phyloP scores from a whole-genome alignment of 2,797 vertebrate genomes.

The Pseudochromis fuscus region DNA sequence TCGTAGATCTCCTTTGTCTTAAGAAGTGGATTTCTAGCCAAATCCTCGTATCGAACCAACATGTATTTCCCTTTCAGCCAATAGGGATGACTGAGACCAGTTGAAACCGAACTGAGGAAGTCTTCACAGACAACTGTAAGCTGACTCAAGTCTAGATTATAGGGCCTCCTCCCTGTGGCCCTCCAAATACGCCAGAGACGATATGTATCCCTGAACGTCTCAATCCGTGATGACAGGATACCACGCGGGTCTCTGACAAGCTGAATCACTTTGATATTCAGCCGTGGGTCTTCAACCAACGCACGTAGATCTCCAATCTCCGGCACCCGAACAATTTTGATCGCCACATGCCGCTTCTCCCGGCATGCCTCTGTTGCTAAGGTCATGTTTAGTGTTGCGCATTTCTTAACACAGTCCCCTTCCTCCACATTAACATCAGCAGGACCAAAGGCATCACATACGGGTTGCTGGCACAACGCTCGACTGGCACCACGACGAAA shows the following conservation, averaged over 20 bases:
- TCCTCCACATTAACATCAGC: slow-evolving; percentile 89
- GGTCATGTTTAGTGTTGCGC: slow-evolving; percentile 90
- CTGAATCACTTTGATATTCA: slow-evolving; percentile 96
- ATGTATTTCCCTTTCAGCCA: slow-evolving; percentile 98
- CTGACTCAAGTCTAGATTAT: slow-evolving; percentile 92
- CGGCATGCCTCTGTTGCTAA: slow-evolving; percentile 90
- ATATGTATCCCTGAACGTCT: slow-evolving; percentile 95
- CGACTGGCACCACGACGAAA: slow-evolving; percentile 94
- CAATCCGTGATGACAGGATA: slow-evolving; percentile 93
- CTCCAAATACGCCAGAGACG: slow-evolving; percentile 96
- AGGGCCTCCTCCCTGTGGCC: slow-evolving; percentile 91
- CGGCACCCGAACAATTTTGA: slow-evolving; percentile 94
- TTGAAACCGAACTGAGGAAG: slow-evolving; percentile 93
- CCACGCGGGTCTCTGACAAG: slow-evolving; percentile 94
- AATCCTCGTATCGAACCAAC: slow-evolving; percentile 95
- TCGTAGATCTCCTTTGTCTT: slow-evolving; percentile 95
- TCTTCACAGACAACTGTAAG: slow-evolving; percentile 95
- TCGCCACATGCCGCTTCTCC: slow-evolving; percentile 91
- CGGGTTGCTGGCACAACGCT: slow-evolving; percentile 91
- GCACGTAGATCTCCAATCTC: slow-evolving; percentile 91
- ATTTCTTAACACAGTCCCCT: slow-evolving; percentile 93
- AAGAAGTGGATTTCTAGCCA: slow-evolving; percentile 91
- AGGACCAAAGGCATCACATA: slow-evolving; percentile 87
- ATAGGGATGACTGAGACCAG: slow-evolving; percentile 87
- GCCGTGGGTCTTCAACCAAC: slow-evolving; percentile 92